phyloP scores from a whole-genome alignment of 1,140 invertebrate genomes.

The Vanessa atalanta region DNA sequence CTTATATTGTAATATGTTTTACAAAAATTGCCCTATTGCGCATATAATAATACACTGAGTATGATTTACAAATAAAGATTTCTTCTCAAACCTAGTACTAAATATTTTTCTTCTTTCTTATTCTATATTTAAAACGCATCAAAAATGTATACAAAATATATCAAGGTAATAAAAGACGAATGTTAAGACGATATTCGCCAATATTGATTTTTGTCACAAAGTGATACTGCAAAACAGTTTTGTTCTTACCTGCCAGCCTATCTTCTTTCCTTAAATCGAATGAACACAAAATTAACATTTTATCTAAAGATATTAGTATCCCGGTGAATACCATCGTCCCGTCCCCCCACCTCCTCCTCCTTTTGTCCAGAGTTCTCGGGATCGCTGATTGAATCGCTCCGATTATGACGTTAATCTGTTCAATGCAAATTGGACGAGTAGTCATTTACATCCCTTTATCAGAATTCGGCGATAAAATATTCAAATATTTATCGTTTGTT shows the following conservation, averaged over 20 bases:
- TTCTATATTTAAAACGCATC: too few species aligned
- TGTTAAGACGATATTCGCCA: not conserved
- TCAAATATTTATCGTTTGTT: slow-evolving; percentile 76
- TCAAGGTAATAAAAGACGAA: too few species aligned
- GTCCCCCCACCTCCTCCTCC: slow-evolving; percentile 29
- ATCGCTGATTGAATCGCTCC: slow-evolving; percentile 78
- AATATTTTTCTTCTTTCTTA: too few species aligned
- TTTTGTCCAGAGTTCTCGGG: slow-evolving; percentile 66
- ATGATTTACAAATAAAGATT: too few species aligned
- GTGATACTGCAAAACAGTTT: slow-evolving; percentile 18
- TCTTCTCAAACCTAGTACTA: too few species aligned
- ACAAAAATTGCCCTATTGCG: too few species aligned
- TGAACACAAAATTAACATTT: slow-evolving; percentile 80
- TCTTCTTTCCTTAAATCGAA: slow-evolving; percentile 72
- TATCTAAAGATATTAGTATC: slow-evolving; percentile 78
- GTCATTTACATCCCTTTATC: slow-evolving; percentile 79
- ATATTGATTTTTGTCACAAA: not conserved
- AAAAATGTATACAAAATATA: too few species aligned
- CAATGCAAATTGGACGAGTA: slow-evolving; percentile 79
- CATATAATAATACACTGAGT: too few species aligned
- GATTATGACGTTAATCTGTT: slow-evolving; percentile 81
- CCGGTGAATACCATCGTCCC: slow-evolving; percentile 48
- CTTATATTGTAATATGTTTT: not conserved
- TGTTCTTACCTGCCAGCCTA: slow-evolving; percentile 11
- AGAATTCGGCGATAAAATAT: slow-evolving; percentile 74